phyloP scores from a whole-genome alignment of 2,888 invertebrate species.

The Fragum whitleyi region DNA sequence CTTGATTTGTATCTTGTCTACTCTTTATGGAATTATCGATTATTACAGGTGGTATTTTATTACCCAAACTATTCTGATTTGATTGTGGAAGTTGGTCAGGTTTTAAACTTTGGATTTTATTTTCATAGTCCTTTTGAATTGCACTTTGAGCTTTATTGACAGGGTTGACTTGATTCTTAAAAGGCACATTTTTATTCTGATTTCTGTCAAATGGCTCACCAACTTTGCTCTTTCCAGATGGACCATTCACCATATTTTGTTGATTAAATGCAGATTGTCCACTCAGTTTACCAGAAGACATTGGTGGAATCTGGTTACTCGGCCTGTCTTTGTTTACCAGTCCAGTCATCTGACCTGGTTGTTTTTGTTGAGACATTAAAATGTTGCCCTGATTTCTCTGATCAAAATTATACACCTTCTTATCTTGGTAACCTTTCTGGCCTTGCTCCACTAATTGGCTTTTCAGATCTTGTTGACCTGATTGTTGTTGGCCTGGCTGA shows the following conservation, averaged over 20 bases:
- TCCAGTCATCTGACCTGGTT: neutral
- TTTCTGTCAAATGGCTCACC: neutral
- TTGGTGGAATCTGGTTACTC: neutral
- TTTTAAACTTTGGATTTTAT: neutral
- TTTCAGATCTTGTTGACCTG: neutral
- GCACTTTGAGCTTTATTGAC: neutral
- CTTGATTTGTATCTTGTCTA: no score
- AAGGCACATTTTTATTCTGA: neutral
- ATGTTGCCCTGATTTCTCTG: neutral
- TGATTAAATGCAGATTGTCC: neutral
- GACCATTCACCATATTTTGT: neutral
- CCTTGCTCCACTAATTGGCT: neutral
- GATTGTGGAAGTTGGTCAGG: no score
- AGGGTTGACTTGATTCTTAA: neutral
- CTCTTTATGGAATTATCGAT: no score
- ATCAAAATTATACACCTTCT: neutral
- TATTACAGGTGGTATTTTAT: neutral
- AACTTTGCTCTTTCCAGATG: neutral
- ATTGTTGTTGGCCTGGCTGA: neutral
- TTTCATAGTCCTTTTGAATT: neutral
- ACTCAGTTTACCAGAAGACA: neutral
- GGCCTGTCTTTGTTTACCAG: neutral
- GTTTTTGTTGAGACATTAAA: neutral
- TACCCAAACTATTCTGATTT: neutral
- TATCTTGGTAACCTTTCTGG: neutral